These are phyloP conservation scores for Sander vitreus DNA, from an alignment of 2,113 vertebrate genomes.

Conservation along the genomic window DNA sequence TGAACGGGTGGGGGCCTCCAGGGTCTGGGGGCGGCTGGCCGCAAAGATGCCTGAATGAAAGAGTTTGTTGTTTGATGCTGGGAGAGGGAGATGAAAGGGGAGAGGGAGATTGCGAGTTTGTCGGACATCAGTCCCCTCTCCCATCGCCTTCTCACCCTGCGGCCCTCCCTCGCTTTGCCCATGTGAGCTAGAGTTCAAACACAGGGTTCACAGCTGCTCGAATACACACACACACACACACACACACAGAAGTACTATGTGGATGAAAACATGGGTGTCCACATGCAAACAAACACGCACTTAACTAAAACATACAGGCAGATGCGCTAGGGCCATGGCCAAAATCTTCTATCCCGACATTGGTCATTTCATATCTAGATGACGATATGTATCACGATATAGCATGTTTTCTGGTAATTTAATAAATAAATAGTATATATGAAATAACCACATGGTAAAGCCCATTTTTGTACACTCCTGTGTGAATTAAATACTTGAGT, in stretches of 20 bases:
- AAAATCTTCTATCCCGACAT: too few relatives aligned
- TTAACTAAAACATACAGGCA: background rate
- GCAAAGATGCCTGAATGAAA: constrained; percentile 83
- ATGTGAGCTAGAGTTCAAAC: constrained; percentile 83
- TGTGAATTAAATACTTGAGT: too few relatives aligned
- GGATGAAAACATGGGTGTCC: background rate
- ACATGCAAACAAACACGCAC: too few relatives aligned
- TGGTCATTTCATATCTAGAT: too few relatives aligned
- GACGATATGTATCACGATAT: too few relatives aligned
- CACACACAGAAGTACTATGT: background rate
- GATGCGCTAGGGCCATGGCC: background rate
- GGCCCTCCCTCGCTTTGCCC: constrained; percentile 75
- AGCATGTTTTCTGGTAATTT: too few relatives aligned
- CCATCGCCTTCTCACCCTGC: constrained; percentile 75
- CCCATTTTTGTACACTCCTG: too few relatives aligned
- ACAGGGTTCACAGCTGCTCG: constrained; percentile 76
- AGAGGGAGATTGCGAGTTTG: constrained; percentile 80
- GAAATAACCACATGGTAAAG: too few relatives aligned
- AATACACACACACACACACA: background rate
- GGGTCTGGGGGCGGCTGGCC: constrained; percentile 77
- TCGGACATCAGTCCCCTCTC: constrained; percentile 73
- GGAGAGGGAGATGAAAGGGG: constrained; percentile 82
- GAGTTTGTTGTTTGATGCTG: constrained; percentile 79
- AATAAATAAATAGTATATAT: too few relatives aligned
- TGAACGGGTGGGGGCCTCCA: constrained; percentile 80